Evolutionary conservation across 2,797 vertebrate genomes (phyloP), one percentile per base, ranked within the genome.

Genomic region (Sitta carolinensis): DNA sequence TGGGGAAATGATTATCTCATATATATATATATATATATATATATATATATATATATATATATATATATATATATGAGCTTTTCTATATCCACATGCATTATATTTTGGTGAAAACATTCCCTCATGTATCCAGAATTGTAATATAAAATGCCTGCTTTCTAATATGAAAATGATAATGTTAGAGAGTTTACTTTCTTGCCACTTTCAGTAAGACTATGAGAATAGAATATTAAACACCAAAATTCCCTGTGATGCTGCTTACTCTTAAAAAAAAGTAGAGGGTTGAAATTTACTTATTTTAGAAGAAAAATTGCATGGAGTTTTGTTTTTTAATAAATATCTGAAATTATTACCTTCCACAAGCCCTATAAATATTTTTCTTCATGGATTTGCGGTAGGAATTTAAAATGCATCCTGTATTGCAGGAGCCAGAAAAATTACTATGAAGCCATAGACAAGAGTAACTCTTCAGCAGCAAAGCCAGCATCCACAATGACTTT

Each of bases 301-400:
- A 86, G 62, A 93, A 92, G 77, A 92, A 90, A 55, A 76, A 93
- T 58, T 83, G 64, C 76, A 80, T 10, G 8, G 9, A 3, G 2
- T 1, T 48, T 80, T 89, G 62, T 15, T 89, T 90, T 93, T 89
- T 36, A 91, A 74, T 68, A 90, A 87, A 89, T 91, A 68, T 80
- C 54, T 95, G 62, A 87, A 97, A 94, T 85, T 3, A 92, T 85
- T 87, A 87, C 68, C 58, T 89, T 82, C 78, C 89, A 42, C 42
- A 64, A 36, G 16, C 26, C 0, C 92, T 83, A 83, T 92, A 97
- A 94, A 95, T 96, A 95, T 85, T 93, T 87, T 79, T 79, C 52
- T 80, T 89, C 72, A 94, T 95, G 75, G 84, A 92, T 93, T 93
- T 91, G 95, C 90, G 92, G 94, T 85, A 72, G 30, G 73, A 63